Percentiles rank a stretch among this genome's conserved stretches.
These are phyloP conservation scores for Ophraella communa DNA, from an alignment of 2,888 invertebrate species.

Conservation along the genomic window DNA sequence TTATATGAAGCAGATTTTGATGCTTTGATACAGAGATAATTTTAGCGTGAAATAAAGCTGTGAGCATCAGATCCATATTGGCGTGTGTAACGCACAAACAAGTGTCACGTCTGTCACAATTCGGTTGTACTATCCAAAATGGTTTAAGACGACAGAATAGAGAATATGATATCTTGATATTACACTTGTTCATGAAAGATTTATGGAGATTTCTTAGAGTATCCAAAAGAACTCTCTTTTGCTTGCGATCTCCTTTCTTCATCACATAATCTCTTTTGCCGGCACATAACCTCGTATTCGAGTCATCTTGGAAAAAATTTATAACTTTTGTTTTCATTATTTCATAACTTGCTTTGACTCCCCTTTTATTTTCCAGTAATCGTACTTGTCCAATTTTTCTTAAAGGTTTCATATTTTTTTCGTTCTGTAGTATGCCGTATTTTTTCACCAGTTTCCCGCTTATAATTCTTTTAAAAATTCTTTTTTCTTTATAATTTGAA, in stretches of 20 bases:
- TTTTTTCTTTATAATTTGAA: slow-evolving; percentile 7
- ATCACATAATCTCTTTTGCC: slow-evolving; percentile 6
- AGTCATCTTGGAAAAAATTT: slow-evolving; percentile 12
- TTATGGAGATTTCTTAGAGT: slow-evolving; percentile 5
- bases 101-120: slow-evolving; percentile 1
- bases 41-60: slow-evolving; percentile 1
- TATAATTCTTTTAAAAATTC: slow-evolving; percentile 7
- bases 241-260: slow-evolving; percentile 1
- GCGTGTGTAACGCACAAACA: not conserved
- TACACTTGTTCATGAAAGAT: not conserved
- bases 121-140: slow-evolving; percentile 1
- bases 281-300: not conserved
- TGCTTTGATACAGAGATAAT: slow-evolving; percentile 5
- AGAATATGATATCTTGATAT: not conserved
- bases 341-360: not conserved
- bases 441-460: not conserved
- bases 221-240: not conserved
- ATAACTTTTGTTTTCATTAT: slow-evolving; percentile 6
- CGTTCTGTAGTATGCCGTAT: not conserved
- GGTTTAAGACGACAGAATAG: not conserved
- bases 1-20: not conserved
- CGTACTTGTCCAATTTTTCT: not conserved
- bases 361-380: slow-evolving; percentile 2
- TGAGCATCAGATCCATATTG: not conserved
- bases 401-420: not conserved